These are phyloP conservation scores for Eristalis tenax DNA, from an alignment of 2,888 invertebrate genomes.

Conservation along the genomic window DNA sequence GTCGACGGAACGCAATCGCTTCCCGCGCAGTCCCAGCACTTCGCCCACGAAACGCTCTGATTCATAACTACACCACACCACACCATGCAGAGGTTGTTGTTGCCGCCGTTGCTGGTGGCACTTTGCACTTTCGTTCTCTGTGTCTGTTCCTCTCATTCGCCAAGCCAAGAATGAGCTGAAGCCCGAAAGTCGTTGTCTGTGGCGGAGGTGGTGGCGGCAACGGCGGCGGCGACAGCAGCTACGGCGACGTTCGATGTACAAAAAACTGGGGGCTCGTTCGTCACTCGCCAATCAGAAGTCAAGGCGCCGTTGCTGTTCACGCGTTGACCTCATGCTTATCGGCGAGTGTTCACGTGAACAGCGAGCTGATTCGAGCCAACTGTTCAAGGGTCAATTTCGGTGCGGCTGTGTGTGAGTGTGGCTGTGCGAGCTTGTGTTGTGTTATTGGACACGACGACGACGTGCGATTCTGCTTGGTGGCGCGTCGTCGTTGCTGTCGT, in stretches of 20 bases:
- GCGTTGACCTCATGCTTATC: constrained; percentile 89
- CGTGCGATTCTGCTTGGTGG: constrained; percentile 64
- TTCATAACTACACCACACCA: constrained; percentile 47
- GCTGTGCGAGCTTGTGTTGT: constrained; percentile 47
- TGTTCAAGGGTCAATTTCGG: constrained; percentile 62
- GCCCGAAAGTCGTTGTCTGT: neutral
- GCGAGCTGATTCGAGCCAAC: constrained; percentile 79
- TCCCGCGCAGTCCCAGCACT: neutral
- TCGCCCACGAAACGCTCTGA: constrained; percentile 33
- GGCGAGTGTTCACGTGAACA: constrained; percentile 86
- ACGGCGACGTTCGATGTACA: neutral
- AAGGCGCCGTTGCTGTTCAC: constrained; percentile 83
- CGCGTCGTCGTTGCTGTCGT: constrained; percentile 24
- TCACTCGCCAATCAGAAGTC: constrained; percentile 83
- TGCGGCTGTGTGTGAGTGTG: constrained; percentile 11
- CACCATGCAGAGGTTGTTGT: neutral
- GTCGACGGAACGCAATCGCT: constrained; percentile 31
- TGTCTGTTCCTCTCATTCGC: neutral
- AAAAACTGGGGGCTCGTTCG: constrained; percentile 87
- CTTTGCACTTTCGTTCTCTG: constrained; percentile 27
- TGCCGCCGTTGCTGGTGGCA: constrained; percentile 38
- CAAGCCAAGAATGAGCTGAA: neutral
- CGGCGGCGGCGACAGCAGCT: too few species aligned
- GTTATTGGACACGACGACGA: constrained; percentile 38
- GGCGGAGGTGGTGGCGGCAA: neutral